Conservation (phyloP, 2,797 vertebrate genomes). For the Dicrostonyx torquatus region DNA sequence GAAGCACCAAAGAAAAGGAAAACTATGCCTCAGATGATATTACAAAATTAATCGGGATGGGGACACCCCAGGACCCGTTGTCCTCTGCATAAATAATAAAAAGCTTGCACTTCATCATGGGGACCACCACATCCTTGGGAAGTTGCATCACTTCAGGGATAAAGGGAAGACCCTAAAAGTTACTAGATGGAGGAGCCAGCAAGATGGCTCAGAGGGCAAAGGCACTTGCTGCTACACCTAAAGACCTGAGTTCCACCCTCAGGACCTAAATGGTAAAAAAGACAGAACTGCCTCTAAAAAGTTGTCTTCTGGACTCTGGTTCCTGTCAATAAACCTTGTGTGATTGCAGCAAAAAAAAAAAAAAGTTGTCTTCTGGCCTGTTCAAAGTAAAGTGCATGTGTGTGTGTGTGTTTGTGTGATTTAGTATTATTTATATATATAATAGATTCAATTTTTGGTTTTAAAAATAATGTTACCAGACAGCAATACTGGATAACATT, state of each 20-base stretch:
- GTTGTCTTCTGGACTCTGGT: no score
- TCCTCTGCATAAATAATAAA: neutral
- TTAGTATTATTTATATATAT: neutral
- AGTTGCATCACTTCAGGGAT: neutral
- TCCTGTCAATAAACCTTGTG: no score
- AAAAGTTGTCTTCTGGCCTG: neutral
- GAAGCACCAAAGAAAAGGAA: conserved; percentile 13
- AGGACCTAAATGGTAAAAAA: neutral
- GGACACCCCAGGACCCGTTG: neutral
- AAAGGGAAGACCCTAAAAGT: neutral
- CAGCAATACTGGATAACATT: neutral
- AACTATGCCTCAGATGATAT: neutral
- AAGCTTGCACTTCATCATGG: neutral
- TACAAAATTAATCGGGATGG: conserved; percentile 13
- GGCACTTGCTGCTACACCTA: neutral
- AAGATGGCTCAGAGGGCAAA: neutral
- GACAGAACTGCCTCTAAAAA: neutral
- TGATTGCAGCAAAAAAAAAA: no score
- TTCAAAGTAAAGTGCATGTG: neutral
- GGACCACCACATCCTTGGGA: neutral
- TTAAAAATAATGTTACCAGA: neutral
- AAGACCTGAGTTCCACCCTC: neutral
- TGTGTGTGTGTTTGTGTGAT: no score
- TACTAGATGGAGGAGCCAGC: neutral
- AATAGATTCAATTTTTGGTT: neutral